Evolutionary conservation across 37 sponge, comb jelly and placozoan genomes (phyloP).

Genomic region (Amphimedon queenslandica): DNA sequence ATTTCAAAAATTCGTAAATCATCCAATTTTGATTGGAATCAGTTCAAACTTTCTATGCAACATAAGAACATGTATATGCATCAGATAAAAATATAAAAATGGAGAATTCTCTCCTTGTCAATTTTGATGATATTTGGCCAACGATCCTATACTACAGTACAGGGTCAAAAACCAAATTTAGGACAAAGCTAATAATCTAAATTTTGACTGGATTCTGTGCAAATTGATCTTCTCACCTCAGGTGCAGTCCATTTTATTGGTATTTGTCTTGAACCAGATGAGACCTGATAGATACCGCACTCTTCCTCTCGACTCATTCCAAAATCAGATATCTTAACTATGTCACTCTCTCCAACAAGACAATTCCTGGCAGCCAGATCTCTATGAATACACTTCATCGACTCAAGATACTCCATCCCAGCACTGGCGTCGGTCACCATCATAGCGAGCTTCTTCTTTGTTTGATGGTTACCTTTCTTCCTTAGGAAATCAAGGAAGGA

Average conservation of each 20-base stretch:
- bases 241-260: constrained; percentile 89
- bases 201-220: too few species aligned
- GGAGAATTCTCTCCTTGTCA: too few species aligned
- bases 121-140: too few species aligned
- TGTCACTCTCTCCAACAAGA: constrained; percentile 52
- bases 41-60: too few species aligned
- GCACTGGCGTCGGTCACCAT: constrained; percentile 63
- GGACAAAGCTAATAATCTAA: too few species aligned
- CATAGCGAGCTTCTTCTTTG: constrained; percentile 39
- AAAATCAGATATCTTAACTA: constrained; percentile 78
- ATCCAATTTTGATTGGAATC: too few species aligned
- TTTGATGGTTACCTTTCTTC: constrained; percentile 51
- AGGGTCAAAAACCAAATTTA: too few species aligned
- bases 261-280: constrained; percentile 56
- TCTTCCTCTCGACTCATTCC: constrained; percentile 79
- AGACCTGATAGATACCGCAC: constrained; percentile 77
- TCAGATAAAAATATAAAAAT: too few species aligned
- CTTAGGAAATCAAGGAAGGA: constrained; percentile 79
- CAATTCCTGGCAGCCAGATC: constrained; percentile 85
- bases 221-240: constrained; percentile 32
- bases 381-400: constrained; percentile 73
- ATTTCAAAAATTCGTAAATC: too few species aligned
- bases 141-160: too few species aligned
- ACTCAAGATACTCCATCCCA: constrained; percentile 76
- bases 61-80: too few species aligned